Conservation (phyloP, 1,140 invertebrate species). For the Drosophila suzukii region DNA sequence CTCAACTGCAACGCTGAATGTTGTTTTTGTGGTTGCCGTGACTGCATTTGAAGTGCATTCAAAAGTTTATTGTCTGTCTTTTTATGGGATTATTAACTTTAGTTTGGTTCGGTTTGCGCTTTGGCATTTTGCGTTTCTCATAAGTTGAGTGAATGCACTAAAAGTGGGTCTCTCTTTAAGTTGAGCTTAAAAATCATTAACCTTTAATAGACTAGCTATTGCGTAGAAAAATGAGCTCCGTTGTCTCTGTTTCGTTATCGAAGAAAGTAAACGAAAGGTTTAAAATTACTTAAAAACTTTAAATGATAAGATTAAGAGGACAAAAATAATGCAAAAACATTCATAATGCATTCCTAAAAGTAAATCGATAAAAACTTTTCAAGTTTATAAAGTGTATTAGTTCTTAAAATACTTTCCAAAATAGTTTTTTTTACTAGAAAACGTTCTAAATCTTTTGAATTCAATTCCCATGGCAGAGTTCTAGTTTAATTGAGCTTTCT, state of each 20-base stretch:
- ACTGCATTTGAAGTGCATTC: slow-evolving; percentile 69
- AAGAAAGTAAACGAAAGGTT: not conserved
- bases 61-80: slow-evolving; percentile 63
- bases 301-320: slow-evolving; percentile 1
- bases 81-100: slow-evolving; percentile 81
- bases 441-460: not conserved
- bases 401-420: too few relatives aligned
- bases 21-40: slow-evolving; percentile 48
- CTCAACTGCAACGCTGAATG: slow-evolving; percentile 52
- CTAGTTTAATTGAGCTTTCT: slow-evolving; percentile 26
- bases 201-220: too few relatives aligned
- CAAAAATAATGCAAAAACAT: not conserved
- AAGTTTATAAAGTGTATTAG: too few relatives aligned
- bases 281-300: not conserved
- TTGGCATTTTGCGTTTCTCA: slow-evolving; percentile 50
- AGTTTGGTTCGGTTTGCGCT: slow-evolving; percentile 10
- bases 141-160: slow-evolving; percentile 23
- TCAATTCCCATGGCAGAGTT: slow-evolving; percentile 17
- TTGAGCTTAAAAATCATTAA: not conserved
- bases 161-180: not conserved
- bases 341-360: not conserved
- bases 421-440: not conserved
- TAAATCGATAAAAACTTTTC: not conserved
- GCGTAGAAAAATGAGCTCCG: not conserved
- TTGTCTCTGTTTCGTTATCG: not conserved